These are phyloP conservation scores for Macrobrachium nipponense DNA, from an alignment of 1,140 invertebrate species.

Conservation along the genomic window DNA sequence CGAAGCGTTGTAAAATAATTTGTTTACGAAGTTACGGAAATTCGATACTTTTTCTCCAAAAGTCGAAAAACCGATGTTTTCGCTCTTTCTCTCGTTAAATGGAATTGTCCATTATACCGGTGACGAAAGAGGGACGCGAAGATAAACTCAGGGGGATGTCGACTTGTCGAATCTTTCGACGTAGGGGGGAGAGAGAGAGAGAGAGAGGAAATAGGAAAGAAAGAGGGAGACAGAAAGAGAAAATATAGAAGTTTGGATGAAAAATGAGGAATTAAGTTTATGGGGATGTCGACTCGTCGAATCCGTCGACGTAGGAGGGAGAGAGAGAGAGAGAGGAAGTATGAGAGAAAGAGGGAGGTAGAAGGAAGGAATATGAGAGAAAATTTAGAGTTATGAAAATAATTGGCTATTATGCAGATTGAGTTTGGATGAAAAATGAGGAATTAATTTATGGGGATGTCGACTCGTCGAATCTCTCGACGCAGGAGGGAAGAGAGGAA, in stretches of 20 bases:
- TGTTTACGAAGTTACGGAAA: not conserved
- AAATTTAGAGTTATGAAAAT: not conserved
- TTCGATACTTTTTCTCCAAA: not conserved
- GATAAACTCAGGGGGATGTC: slow-evolving; percentile 1
- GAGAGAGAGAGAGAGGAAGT: not conserved
- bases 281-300: not conserved
- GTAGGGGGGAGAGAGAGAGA: slow-evolving; percentile 25
- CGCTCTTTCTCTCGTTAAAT: not conserved
- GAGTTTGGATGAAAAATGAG: too few species aligned
- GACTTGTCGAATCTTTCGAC: not conserved
- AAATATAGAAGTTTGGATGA: not conserved
- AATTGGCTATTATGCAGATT: not conserved
- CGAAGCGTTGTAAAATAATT: too few species aligned
- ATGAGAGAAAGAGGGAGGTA: not conserved
- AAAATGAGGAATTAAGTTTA: not conserved
- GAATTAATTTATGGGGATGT: not conserved
- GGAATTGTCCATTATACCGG: too few species aligned
- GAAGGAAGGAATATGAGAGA: not conserved
- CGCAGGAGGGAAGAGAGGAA: too few species aligned
- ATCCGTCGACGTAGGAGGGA: not conserved
- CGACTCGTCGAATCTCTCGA: too few species aligned
- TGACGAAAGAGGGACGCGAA: slow-evolving; percentile 4
- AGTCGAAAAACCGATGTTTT: not conserved
- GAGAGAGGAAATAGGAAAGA: not conserved
- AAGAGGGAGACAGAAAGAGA: not conserved